Percentiles rank a stretch among this genome's conserved stretches.
phyloP scores from a whole-genome alignment of 1,140 invertebrate species.

The Zophobas atratus region DNA sequence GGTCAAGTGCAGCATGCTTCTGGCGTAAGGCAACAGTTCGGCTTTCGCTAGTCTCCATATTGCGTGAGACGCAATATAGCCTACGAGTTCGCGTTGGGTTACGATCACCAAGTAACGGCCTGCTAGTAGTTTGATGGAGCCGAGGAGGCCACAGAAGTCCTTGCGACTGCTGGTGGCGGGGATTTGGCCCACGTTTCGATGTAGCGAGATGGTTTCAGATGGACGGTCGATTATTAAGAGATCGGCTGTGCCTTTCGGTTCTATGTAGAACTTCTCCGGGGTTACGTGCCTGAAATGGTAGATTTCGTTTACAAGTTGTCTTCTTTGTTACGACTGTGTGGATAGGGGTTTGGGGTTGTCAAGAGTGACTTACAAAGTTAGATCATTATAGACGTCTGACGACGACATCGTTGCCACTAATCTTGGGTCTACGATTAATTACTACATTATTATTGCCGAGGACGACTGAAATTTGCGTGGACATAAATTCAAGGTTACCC shows the following conservation, averaged over 20 bases:
- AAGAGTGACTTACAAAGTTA: conserved; percentile 74
- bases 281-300: conserved; percentile 75
- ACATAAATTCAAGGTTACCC: conserved; percentile 33
- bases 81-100: conserved; percentile 87
- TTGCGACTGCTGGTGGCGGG: conserved; percentile 76
- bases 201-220: conserved; percentile 77
- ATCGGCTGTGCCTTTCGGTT: conserved; percentile 75
- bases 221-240: conserved; percentile 82
- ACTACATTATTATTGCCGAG: conserved; percentile 18
- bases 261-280: conserved; percentile 82
- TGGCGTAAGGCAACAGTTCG: conserved; percentile 90
- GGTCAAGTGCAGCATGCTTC: conserved; percentile 88
- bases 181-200: conserved; percentile 75
- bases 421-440: neutral
- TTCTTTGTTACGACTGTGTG: too few relatives aligned
- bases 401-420: conserved; percentile 34
- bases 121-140: conserved; percentile 87
- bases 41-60: conserved; percentile 89
- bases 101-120: conserved; percentile 93
- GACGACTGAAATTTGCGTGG: conserved; percentile 6
- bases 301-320: too few relatives aligned
- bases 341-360: neutral
- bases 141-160: conserved; percentile 91
- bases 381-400: conserved; percentile 73
- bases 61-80: conserved; percentile 87